Conservation (phyloP, 2,888 invertebrate species). For the Chironomus riparius region DNA sequence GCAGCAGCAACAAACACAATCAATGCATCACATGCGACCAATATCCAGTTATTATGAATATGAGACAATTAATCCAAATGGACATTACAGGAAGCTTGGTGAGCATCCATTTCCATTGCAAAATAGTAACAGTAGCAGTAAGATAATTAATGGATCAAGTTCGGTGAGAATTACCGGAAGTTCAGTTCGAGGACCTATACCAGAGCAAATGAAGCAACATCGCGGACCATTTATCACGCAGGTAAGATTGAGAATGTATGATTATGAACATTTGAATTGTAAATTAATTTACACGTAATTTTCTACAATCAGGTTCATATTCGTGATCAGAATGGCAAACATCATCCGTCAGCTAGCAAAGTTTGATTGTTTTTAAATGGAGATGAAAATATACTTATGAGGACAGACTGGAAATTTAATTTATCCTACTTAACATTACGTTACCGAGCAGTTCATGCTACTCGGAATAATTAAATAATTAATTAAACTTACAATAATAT, state of each 20-base stretch:
- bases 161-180: slow-evolving; percentile 19
- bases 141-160: slow-evolving; percentile 30
- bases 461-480: too few relatives aligned
- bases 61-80: slow-evolving; percentile 62
- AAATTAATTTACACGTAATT: slow-evolving; percentile 31
- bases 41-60: slow-evolving; percentile 80
- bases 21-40: slow-evolving; percentile 55
- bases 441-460: neutral
- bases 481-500: too few relatives aligned
- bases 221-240: slow-evolving; percentile 55
- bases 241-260: slow-evolving; percentile 43
- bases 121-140: slow-evolving; percentile 37
- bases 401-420: slow-evolving; percentile 3
- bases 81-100: slow-evolving; percentile 43
- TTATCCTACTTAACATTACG: neutral
- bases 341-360: slow-evolving; percentile 36
- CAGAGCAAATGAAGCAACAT: slow-evolving; percentile 32
- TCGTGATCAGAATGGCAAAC: slow-evolving; percentile 31
- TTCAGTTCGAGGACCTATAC: slow-evolving; percentile 14
- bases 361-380: slow-evolving; percentile 39
- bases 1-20: slow-evolving; percentile 44
- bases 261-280: slow-evolving; percentile 28
- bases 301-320: neutral
- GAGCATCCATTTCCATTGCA: slow-evolving; percentile 40
- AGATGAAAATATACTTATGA: slow-evolving; percentile 22